A percentile compares a stretch with the other conserved stretches of the same genome.
phyloP scores from a whole-genome alignment of 2,797 vertebrate species.

The Sebastes iracundus region DNA sequence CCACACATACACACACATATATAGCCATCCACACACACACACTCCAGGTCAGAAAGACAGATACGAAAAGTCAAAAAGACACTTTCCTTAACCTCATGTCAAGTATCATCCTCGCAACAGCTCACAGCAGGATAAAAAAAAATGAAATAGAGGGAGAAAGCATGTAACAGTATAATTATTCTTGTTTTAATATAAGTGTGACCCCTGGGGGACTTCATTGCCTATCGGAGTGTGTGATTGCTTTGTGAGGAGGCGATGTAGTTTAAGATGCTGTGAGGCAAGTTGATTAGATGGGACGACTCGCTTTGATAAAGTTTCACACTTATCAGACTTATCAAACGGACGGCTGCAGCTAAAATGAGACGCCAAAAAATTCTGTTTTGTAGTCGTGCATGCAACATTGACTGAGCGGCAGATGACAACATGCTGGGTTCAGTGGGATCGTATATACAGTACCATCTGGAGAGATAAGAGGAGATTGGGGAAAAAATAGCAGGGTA shows the following conservation, averaged over 20 bases:
- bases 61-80: neutral
- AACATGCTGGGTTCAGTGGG: slow-evolving; percentile 3
- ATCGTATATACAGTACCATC: neutral
- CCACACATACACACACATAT: neutral
- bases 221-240: slow-evolving; percentile 73
- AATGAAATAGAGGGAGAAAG: neutral
- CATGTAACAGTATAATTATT: slow-evolving; percentile 63
- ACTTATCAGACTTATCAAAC: slow-evolving; percentile 36
- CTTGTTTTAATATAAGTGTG: slow-evolving; percentile 56
- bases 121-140: neutral
- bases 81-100: slow-evolving; percentile 21
- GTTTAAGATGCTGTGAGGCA: slow-evolving; percentile 28
- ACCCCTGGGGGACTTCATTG: slow-evolving; percentile 50
- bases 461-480: slow-evolving; percentile 8
- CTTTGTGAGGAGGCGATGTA: slow-evolving; percentile 58
- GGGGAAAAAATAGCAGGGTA: neutral
- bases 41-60: neutral
- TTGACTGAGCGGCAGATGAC: slow-evolving; percentile 10
- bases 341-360: slow-evolving; percentile 13
- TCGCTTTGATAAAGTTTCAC: slow-evolving; percentile 33
- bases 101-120: neutral
- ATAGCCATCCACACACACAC: neutral
- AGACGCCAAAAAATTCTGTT: slow-evolving; percentile 14
- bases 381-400: neutral
- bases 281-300: slow-evolving; percentile 52